Evolutionary conservation across 2,797 vertebrate genomes (phyloP).

Genomic region (Salmo trutta): DNA sequence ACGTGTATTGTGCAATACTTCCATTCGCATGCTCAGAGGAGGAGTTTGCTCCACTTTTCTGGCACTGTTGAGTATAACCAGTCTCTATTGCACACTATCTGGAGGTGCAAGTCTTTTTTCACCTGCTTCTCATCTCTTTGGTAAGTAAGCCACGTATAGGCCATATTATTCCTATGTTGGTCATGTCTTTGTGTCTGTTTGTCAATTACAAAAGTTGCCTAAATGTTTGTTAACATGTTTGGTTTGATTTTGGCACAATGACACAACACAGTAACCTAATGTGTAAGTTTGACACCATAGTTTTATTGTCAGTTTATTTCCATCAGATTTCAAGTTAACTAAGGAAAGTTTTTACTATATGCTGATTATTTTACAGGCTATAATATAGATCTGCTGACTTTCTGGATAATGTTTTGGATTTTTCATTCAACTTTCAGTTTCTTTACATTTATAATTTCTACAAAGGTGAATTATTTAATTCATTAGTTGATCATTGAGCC

Average conservation of each 20-base stretch:
- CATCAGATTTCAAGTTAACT: background rate
- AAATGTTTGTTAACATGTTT: background rate
- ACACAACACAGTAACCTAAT: background rate
- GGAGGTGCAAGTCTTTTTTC: conserved; percentile 70
- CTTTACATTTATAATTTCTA: background rate
- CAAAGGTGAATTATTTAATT: background rate
- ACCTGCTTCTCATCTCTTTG: conserved; percentile 63
- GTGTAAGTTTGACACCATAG: background rate
- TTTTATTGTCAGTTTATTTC: background rate
- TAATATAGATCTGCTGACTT: background rate
- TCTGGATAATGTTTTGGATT: background rate
- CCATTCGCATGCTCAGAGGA: conserved; percentile 72
- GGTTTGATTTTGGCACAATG: background rate
- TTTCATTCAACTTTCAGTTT: background rate
- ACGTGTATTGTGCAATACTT: conserved; percentile 58
- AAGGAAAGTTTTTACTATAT: background rate
- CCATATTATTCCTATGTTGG: background rate
- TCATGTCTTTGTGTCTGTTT: background rate
- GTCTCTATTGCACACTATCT: conserved; percentile 74
- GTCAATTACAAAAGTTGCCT: background rate
- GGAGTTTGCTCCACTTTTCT: conserved; percentile 70
- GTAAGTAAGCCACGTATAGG: conserved; percentile 50
- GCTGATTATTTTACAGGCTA: background rate
- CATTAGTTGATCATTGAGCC: background rate
- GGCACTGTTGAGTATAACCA: conserved; percentile 40